Evolutionary conservation across 2,113 vertebrate species (phyloP), one percentile per base, ranked within the genome.

Genomic region (Beaufortia kweichowensis): DNA sequence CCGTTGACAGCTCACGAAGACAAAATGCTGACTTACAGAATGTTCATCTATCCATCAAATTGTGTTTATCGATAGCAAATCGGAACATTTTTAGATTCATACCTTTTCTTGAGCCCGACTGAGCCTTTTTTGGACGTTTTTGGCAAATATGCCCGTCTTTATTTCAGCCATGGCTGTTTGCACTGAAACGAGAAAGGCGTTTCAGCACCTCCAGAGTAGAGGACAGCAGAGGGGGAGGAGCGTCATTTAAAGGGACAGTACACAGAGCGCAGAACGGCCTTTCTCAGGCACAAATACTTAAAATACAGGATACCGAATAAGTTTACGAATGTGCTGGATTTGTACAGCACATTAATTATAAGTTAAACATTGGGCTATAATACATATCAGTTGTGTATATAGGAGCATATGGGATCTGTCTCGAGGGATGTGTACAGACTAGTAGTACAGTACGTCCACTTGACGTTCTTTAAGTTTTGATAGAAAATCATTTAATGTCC

Each of bases 91-190:
- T 4, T 0, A 8, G 7, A 15, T 6, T 10, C 86, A 80, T 85
- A 98, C 96, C 96, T 98, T 98, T 79, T 98, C 96, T 87, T 98
- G 96, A 3, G 96, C 96, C 19, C 96, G 90, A 88, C 92, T 98
- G 75, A 98, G 88, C 33, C 93, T 91, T 80, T 98, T 98, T 89
- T 98, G 96, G 33, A 98, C 96, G 85, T 98, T 98, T 89, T 98
- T 98, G 75, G 96, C 96, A 86, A 98, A 98, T 79, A 98, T 90
- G 84, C 96, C 96, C 3, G 95, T 94, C 88, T 98, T 98, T 81
- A 98, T 96, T 89, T 98, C 96, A 83, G 96, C 96, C 96, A 98
- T 98, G 92, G 91, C 90, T 91, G 90, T 86, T 82, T 60, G 69
- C 88, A 79, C 84, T 64, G 77, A 80, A 79, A 72, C 73, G 84